Evolutionary conservation across 2,113 vertebrate species (phyloP).

Genomic region (Sinocyclocheilus anshuiensis): DNA sequence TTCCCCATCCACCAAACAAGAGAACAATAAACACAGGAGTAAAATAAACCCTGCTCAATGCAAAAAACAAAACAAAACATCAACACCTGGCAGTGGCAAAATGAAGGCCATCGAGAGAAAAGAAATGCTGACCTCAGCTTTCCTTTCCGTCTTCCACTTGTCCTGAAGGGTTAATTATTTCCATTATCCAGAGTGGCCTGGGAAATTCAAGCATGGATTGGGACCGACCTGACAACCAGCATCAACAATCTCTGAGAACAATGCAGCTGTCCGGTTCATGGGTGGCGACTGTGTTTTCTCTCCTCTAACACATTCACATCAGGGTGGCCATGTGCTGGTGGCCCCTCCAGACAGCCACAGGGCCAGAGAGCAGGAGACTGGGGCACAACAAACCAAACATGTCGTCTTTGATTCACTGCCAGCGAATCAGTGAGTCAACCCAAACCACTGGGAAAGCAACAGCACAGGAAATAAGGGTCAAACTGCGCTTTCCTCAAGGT

Average conservation of each 20-base stretch:
- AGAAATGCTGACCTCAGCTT: slow-evolving; percentile 55
- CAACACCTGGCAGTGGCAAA: slow-evolving; percentile 1
- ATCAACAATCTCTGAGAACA: not conserved
- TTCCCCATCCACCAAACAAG: slow-evolving; percentile 60
- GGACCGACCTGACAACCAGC: not conserved
- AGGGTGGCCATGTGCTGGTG: slow-evolving; percentile 29
- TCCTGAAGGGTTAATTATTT: slow-evolving; percentile 74
- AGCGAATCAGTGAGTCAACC: slow-evolving; percentile 19
- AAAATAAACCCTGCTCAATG: not conserved
- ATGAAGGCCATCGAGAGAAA: slow-evolving; percentile 54
- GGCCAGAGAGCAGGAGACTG: not conserved
- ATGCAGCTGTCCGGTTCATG: slow-evolving; percentile 40
- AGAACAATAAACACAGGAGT: slow-evolving; percentile 57
- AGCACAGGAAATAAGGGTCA: slow-evolving; percentile 39
- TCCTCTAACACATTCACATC: slow-evolving; percentile 64
- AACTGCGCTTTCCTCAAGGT: slow-evolving; percentile 29
- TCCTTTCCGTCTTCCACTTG: slow-evolving; percentile 21
- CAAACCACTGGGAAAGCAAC: slow-evolving; percentile 2
- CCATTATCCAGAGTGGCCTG: not conserved
- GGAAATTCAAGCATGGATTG: slow-evolving; percentile 5
- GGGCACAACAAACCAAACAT: slow-evolving; percentile 35
- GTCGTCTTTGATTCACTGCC: slow-evolving; percentile 42
- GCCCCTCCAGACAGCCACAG: not conserved
- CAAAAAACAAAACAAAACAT: not conserved
- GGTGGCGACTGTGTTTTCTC: slow-evolving; percentile 51